Conservation (phyloP, 2,113 vertebrate genomes). For the Prunella himalayana region DNA sequence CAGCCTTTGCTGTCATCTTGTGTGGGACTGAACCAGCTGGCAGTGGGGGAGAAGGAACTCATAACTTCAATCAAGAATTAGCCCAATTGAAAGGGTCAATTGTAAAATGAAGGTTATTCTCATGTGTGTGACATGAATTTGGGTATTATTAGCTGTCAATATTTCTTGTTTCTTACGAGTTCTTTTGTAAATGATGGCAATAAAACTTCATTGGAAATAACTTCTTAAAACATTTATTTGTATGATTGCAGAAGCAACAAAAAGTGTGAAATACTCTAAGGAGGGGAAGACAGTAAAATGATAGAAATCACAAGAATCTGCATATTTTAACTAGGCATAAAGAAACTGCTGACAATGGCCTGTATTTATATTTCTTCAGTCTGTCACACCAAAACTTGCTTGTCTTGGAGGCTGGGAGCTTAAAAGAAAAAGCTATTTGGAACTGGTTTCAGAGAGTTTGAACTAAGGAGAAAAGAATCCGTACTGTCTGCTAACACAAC, state of each 20-base stretch:
- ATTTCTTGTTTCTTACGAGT: neutral
- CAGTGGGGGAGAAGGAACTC: neutral
- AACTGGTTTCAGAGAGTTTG: neutral
- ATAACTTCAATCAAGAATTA: neutral
- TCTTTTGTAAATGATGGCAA: neutral
- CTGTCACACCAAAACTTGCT: neutral
- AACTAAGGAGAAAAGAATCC: neutral
- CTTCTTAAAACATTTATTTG: neutral
- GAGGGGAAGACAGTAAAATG: neutral
- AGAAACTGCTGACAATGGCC: neutral
- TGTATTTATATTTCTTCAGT: neutral
- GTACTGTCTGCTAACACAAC: neutral
- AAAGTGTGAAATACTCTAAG: neutral
- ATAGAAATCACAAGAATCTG: neutral
- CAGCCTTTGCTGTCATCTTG: conserved; percentile 1
- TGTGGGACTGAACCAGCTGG: conserved; percentile 38
- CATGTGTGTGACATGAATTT: neutral
- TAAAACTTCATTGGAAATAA: neutral
- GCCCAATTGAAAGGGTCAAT: neutral
- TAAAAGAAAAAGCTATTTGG: neutral
- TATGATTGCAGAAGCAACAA: neutral
- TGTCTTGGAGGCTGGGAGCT: neutral
- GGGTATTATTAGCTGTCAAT: neutral
- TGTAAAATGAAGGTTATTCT: neutral
- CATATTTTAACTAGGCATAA: neutral